Base-by-base conservation (phyloP, 23 tunicate genomes). In the Styela plicata region DNA sequence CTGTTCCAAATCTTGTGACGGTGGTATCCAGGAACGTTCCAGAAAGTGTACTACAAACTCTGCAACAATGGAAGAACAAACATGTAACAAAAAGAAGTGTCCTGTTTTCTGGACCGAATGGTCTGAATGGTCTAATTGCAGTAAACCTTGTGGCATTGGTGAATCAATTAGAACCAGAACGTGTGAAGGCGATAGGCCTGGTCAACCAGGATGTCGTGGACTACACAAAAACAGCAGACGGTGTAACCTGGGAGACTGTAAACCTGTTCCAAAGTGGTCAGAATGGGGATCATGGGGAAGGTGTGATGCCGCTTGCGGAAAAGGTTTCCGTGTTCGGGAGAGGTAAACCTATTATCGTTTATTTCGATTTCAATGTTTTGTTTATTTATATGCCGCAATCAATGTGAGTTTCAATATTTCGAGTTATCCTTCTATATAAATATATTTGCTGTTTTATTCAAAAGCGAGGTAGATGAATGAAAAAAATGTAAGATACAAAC, bases 151-250 rank as follows among this genome's bases (percentile, higher is more conserved):
- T 52, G 84, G 78, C n/a, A 2, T 33, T 20, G 84, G 84, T 0
- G 36, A 79, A 36, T 3, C 33, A 27, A 32, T 28, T 19, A 31
- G 65, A 36, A 24, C 83, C 31, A 85, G 89, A 66, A 69, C 67
- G 57, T 85, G 89, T 34, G 83, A 82, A 1, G 30, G 24, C 32
- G 83, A 27, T 20, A 82, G 64, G n/a, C 57, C 57, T 5, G 57
- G 57, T 13, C 61, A 30, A 33, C 70, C 86, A 29, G 80, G 86
- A 61, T 85, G 88, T 74, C 44, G 16, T 29, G 88, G 88, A 16
- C 22, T 1, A 18, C 27, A 31, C 13, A 61, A 19, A 17, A 24
- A 31, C 27, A 36, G 10, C 31, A 26, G 28, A 35, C 37, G 1
- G n/a, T 85, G 88, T 62, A 78, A 78, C 33, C 63, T 57, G 10